Evolutionary conservation across 1,140 invertebrate genomes (phyloP), one percentile per base, ranked within the genome.

Genomic region (Drosophila navojoa): DNA sequence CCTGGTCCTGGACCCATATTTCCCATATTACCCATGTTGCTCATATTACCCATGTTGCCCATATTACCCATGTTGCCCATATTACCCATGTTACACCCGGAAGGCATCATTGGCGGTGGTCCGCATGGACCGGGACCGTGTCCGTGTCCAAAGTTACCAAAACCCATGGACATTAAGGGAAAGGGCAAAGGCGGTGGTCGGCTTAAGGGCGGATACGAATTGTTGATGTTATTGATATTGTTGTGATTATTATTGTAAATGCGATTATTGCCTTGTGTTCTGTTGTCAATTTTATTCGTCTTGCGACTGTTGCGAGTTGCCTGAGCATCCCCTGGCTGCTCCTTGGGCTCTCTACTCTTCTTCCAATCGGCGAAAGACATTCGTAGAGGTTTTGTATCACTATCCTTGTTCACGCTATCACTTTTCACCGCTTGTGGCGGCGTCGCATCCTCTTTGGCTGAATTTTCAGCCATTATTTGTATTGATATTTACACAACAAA

Each of bases 331-430:
- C n/a, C 45, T 11, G 45, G 35, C 11, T 57, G 49, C 38, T 74
- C 59, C 32, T 58, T 63, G 0, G 67, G 63, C 11, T 84, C 85
- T 29, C 82, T 87, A 59, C 67, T 73, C 45, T 90, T 90, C 16
- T 90, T 90, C 86, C 86, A 90, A 61, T 90, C 86, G 7, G 76
- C 79, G 47, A 90, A 90, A 0, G 86, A 90, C 76, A 90, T 90
- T 58, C 72, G 49, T 29, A 85, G 40, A 6, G 82, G 71, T 1
- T 71, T 76, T 0, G 62, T 1, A 2, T 2, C 16, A 9, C 9
- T 6, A 5, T 64, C 61, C 19, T 69, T 75, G 7, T 62, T 25
- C 2, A 19, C 22, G 15, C 58, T 59, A 1, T 42, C 45, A 22
- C 6, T 52, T 29, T 1, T 47, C 11, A 7, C 11, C 25, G 19